phyloP scores from a whole-genome alignment of 2,113 vertebrate genomes.

The Vombatus ursinus region DNA sequence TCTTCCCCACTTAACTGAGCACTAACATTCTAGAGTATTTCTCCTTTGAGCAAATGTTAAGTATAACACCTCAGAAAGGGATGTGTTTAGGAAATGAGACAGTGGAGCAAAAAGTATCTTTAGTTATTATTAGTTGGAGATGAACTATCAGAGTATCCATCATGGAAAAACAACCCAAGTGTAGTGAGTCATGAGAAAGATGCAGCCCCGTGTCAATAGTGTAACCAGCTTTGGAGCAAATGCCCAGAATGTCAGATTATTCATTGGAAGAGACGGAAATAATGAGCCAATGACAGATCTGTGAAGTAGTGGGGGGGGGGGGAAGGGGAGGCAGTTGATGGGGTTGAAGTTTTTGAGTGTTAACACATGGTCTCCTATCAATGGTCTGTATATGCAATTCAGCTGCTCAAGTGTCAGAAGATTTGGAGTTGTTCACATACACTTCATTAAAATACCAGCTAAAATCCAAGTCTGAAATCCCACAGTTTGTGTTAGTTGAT shows the following conservation, averaged over 20 bases:
- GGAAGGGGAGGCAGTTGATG: slow-evolving; percentile 70
- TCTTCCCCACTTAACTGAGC: not conserved
- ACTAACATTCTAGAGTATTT: not conserved
- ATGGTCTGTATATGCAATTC: slow-evolving; percentile 87
- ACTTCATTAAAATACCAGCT: slow-evolving; percentile 98
- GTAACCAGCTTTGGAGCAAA: slow-evolving; percentile 32
- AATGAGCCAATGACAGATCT: slow-evolving; percentile 78
- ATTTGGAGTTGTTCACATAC: slow-evolving; percentile 85
- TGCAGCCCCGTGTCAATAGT: not conserved
- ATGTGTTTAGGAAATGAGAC: slow-evolving; percentile 7
- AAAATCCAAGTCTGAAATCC: slow-evolving; percentile 88
- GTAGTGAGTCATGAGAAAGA: not conserved
- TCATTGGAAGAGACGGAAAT: slow-evolving; percentile 54
- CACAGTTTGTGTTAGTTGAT: slow-evolving; percentile 95
- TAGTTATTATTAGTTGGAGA: slow-evolving; percentile 12
- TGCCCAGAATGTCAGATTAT: not conserved
- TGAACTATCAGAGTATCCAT: slow-evolving; percentile 19
- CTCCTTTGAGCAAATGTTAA: not conserved
- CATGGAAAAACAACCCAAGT: slow-evolving; percentile 14
- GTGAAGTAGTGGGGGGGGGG: slow-evolving; percentile 65
- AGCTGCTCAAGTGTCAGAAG: slow-evolving; percentile 85
- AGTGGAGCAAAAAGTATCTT: slow-evolving; percentile 15
- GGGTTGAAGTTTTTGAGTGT: slow-evolving; percentile 83
- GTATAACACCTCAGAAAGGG: not conserved
- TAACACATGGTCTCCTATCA: slow-evolving; percentile 87